phyloP scores from a whole-genome alignment of 2,797 vertebrate species.

The Siniperca scherzeri region DNA sequence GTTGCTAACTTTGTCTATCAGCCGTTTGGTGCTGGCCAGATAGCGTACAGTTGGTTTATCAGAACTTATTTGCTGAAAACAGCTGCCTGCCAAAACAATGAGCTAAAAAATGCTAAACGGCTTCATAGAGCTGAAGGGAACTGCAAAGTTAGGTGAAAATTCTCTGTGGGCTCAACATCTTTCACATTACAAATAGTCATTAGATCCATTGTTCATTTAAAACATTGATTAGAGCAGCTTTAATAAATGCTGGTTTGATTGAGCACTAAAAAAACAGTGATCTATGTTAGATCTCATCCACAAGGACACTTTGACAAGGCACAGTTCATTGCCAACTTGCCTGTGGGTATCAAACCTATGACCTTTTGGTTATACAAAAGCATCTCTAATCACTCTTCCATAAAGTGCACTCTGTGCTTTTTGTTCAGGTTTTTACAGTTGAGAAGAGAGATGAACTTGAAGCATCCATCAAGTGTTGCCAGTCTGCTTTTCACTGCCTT shows the following conservation, averaged over 20 bases:
- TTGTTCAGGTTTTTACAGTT: background rate
- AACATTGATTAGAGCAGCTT: background rate
- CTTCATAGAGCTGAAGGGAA: no score
- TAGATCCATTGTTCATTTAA: background rate
- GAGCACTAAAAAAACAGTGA: background rate
- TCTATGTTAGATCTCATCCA: background rate
- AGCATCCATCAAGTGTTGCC: slow-evolving; percentile 26
- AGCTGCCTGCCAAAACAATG: background rate
- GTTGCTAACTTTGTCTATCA: no score
- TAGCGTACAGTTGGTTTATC: no score
- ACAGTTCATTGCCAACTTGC: background rate
- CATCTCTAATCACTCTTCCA: background rate
- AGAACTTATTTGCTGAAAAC: background rate
- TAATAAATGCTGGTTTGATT: background rate
- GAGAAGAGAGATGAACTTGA: background rate
- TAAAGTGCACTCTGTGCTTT: background rate
- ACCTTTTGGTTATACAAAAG: background rate
- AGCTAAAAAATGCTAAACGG: background rate
- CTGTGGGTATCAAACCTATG: background rate
- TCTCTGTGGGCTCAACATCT: background rate
- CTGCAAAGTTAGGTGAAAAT: no score
- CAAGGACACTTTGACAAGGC: background rate
- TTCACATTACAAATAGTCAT: background rate
- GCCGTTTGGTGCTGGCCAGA: no score
- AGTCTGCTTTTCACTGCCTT: slow-evolving; percentile 21